Evolutionary conservation across 1,140 invertebrate species (phyloP), one percentile per base, ranked within the genome.

Genomic region (Coptotermes formosanus): DNA sequence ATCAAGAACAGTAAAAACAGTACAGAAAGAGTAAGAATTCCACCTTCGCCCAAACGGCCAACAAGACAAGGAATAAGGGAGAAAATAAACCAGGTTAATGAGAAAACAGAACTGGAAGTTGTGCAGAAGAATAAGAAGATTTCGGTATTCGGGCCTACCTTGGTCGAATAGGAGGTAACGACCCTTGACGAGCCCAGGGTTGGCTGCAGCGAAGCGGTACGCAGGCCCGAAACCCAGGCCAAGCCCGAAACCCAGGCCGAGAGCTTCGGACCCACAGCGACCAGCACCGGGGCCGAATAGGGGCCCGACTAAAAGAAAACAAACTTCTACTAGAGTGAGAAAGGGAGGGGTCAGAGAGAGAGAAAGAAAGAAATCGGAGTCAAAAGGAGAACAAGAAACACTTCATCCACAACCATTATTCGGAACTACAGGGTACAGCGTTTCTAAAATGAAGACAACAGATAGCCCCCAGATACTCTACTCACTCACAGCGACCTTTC

Each of bases 181-280:
- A 89, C 87, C 83, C 86, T 87, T 87, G 81, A n/a, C 45, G 69
- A 85, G 64, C 32, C 91, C 91, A 43, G 91, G 90, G 90, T 91
- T 91, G 91, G 91, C 91, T 90, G 91, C 90, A 89, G 91, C 91
- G 91, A 91, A 91, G 90, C 91, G 92, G 91, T 92, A 92, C 91
- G 91, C 91, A 89, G 91, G 91, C 90, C 91, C 90, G 89, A 91
- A 90, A 88, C 91, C 90, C 90, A 92, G 89, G 88, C 91, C 91
- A 88, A 92, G 89, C 89, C 91, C 91, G 89, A 92, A 90, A 90
- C 91, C 91, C 89, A 92, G 90, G 89, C 91, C 91, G 88, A 92
- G 91, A 89, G 91, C 91, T 90, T 92, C 91, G 88, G 91, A 91
- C 90, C 91, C 91, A 90, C 91, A 92, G 91, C 91, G 91, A 89